A percentile compares a stretch with the other conserved stretches of the same genome.
phyloP scores from a whole-genome alignment of 2,888 invertebrate species.

The Caenorhabditis doughertyi region DNA sequence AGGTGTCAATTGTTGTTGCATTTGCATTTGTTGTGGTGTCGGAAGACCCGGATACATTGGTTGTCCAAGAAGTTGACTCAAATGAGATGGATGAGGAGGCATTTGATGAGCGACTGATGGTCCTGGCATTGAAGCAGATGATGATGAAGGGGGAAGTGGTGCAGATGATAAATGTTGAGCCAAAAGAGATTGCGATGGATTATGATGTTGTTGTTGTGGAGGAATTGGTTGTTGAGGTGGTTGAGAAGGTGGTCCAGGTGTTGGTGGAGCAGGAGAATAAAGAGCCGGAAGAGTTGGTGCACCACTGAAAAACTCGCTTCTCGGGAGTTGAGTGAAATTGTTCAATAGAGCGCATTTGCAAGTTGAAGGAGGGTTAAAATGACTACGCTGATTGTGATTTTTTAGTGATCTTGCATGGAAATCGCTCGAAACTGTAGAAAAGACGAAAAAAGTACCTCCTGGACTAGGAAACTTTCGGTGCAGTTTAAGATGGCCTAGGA shows the following conservation, averaged over 20 bases:
- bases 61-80: constrained; percentile 39
- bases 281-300: neutral
- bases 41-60: constrained; percentile 2
- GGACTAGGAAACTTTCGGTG: no score
- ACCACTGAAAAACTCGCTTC: neutral
- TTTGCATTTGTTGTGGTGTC: neutral
- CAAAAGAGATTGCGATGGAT: constrained; percentile 8
- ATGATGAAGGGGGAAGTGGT: neutral
- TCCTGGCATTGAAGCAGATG: no score
- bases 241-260: no score
- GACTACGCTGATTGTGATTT: no score
- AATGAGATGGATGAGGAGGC: constrained; percentile 14
- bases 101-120: no score
- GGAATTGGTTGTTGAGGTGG: no score
- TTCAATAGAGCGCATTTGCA: neutral
- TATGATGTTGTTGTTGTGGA: neutral
- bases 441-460: no score
- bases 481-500: no score
- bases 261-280: neutral
- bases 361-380: no score
- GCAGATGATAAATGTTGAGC: constrained; percentile 39
- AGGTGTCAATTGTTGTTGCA: constrained; percentile 16
- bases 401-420: no score
- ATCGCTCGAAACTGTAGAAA: no score
- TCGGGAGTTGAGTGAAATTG: no score